Conservation (phyloP, 2,797 vertebrate genomes). For the Myiotriccus ornatus region DNA sequence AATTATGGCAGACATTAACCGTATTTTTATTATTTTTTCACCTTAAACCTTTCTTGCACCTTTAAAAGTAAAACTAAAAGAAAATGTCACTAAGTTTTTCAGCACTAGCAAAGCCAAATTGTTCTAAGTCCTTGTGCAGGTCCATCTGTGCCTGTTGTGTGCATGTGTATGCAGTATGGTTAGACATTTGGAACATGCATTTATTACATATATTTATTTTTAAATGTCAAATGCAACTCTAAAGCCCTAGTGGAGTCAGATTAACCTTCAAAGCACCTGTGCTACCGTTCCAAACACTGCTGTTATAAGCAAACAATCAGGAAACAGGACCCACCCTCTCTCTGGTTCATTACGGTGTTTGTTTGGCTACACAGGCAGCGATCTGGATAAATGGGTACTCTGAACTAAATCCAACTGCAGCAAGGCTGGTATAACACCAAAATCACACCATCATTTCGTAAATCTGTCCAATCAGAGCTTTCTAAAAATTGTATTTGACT, state of each 20-base stretch:
- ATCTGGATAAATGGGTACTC: background rate
- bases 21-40: background rate
- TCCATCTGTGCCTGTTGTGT: background rate
- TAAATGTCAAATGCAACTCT: background rate
- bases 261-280: background rate
- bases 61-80: background rate
- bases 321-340: background rate
- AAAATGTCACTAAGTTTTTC: background rate
- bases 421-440: background rate
- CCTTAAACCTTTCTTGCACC: background rate
- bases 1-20: background rate
- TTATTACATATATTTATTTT: background rate
- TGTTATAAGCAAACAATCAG: background rate
- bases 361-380: background rate
- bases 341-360: background rate
- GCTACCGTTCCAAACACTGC: background rate
- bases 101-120: background rate
- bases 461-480: background rate
- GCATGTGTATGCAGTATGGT: background rate
- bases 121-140: background rate
- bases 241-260: background rate
- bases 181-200: background rate
- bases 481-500: background rate
- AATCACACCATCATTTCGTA: background rate
- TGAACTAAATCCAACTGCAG: background rate